Conservation (phyloP, 2,113 vertebrate species). For the Chlorodrepanis virens region DNA sequence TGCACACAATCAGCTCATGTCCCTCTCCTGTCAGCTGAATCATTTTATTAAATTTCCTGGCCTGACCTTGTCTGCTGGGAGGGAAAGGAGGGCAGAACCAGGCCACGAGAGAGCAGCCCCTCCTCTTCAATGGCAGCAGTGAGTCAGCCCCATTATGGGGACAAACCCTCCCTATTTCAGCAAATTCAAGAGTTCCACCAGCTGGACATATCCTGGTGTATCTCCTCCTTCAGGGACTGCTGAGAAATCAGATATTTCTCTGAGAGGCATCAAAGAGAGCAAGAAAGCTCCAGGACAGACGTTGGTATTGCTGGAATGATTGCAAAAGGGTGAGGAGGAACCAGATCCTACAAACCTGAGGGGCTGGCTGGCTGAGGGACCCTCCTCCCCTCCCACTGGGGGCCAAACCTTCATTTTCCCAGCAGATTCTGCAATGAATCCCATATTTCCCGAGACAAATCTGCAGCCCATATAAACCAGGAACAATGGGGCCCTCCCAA, state of each 20-base stretch:
- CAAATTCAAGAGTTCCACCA: background rate
- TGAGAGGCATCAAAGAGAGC: background rate
- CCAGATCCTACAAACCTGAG: background rate
- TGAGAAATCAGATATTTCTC: background rate
- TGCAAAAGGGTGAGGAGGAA: background rate
- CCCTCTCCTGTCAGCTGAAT: background rate
- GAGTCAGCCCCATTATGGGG: background rate
- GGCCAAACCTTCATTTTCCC: background rate
- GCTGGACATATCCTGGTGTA: background rate
- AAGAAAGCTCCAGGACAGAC: background rate
- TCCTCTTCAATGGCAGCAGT: background rate
- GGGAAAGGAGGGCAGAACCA: background rate
- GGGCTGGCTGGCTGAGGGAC: background rate
- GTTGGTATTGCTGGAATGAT: rapidly evolving
- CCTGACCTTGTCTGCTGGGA: background rate
- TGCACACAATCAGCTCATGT: background rate
- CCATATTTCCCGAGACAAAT: background rate
- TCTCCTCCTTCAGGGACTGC: background rate
- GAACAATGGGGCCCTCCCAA: slow-evolving; percentile 59
- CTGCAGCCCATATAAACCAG: slow-evolving; percentile 18
- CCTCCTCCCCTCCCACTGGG: background rate
- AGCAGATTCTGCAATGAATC: background rate
- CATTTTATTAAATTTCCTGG: background rate
- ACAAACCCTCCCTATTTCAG: background rate
- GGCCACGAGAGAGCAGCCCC: background rate